Base-by-base conservation (phyloP, 2,888 invertebrate genomes). In the Loripinus fragilis region DNA sequence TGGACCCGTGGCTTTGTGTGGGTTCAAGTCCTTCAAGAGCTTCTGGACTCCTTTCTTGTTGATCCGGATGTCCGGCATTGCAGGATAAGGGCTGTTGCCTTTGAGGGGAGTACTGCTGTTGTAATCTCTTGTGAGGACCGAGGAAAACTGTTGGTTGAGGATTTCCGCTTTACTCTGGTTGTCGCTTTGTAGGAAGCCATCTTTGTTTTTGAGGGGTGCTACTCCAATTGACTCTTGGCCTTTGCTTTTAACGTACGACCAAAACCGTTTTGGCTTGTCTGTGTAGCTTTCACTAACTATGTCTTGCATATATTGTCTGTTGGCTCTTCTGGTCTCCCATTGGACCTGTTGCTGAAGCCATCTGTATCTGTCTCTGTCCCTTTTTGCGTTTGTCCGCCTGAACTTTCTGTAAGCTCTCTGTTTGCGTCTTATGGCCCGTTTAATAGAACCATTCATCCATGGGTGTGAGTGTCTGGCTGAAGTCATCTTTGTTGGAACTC, bases 181-280 rank as follows among this genome's bases (percentile, higher is more conserved):
- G 45, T 78, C 70, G 35, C 74, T 73, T 25, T 78, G 55, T 23
- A 78, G 71, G 33, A 69, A 69, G 20, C 74, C 74, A 66, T 74
- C 66, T n/a, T 73, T 66, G 67, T 74, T 74, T 28, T 35, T 42
- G 38, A 78, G 71, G n/a, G 78, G 78, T 23, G 69, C 60, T 42
- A 78, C 70, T 17, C 71, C 74, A 25, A 60, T 69, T 25, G 66
- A 48, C 28, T 78, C 74, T 25, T 68, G 50, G n/a, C 50, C 50
- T 41, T 74, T 78, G 42, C 67, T 48, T 33, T 78, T 78, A n/a
- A 78, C 48, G 38, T 64, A 78, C 12, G 70, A 23, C 70, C 71
- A 78, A 48, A 78, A 73, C 23, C 35, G n/a, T 38, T 74, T 78
- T 45, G 69, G 60, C 33, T 60, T 60, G 60, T 17, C 33, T 30